Conservation (phyloP, 2,797 vertebrate genomes). For the Vespertilio murinus region DNA sequence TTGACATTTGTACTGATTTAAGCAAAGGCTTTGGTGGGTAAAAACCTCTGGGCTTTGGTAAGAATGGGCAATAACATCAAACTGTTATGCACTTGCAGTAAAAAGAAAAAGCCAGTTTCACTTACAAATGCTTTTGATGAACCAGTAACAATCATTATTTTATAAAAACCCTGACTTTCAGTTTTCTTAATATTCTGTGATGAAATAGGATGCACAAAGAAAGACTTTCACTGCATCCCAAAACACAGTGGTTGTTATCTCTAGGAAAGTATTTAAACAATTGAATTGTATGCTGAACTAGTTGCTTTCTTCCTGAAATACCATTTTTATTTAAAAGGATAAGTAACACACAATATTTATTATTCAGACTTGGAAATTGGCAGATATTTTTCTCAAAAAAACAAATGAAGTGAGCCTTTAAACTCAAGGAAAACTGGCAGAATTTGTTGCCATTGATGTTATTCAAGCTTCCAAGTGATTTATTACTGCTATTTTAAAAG, state of each 20-base stretch:
- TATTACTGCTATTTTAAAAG: background rate
- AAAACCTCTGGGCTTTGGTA: slow-evolving; percentile 21
- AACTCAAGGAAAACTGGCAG: background rate
- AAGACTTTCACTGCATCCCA: background rate
- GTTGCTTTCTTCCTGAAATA: background rate
- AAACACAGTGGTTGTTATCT: background rate
- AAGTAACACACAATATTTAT: background rate
- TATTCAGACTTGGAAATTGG: background rate
- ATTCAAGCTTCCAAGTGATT: background rate
- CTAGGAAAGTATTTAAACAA: slow-evolving; percentile 57
- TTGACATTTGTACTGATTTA: slow-evolving; percentile 32
- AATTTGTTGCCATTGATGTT: background rate
- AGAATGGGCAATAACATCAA: slow-evolving; percentile 35
- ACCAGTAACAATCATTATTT: slow-evolving; percentile 20
- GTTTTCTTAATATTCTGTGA: slow-evolving; percentile 36
- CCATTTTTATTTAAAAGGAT: background rate
- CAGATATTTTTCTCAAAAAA: background rate
- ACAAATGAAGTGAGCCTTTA: background rate
- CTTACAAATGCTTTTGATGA: slow-evolving; percentile 21
- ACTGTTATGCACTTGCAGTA: background rate
- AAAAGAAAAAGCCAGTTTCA: background rate
- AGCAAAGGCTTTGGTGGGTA: background rate
- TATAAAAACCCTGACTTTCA: background rate
- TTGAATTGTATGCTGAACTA: background rate
- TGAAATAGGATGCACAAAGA: slow-evolving; percentile 28